phyloP scores from a whole-genome alignment of 2,797 vertebrate genomes.

The Danio kyathit region DNA sequence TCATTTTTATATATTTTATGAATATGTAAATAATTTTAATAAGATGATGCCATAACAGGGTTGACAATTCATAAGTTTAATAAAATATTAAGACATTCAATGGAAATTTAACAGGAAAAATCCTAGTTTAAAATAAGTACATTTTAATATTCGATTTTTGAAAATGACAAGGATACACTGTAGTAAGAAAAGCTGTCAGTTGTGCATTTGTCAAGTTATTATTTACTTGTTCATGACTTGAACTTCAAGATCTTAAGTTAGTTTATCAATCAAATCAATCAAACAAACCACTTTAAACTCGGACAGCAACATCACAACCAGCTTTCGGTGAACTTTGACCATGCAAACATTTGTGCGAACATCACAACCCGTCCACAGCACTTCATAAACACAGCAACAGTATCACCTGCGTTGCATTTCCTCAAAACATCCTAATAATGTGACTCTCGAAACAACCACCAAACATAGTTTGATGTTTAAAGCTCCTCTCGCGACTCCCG shows the following conservation, averaged over 20 bases:
- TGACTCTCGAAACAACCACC: neutral
- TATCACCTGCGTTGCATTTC: neutral
- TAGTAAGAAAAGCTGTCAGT: neutral
- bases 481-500: neutral
- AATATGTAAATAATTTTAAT: neutral
- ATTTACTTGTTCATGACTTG: neutral
- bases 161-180: neutral
- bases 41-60: neutral
- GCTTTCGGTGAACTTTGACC: slow-evolving; percentile 13
- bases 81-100: neutral
- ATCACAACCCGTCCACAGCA: neutral
- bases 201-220: neutral
- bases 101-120: neutral
- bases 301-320: neutral
- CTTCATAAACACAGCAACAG: neutral
- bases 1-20: neutral
- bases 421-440: neutral
- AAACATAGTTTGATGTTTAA: neutral
- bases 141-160: neutral
- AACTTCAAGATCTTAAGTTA: neutral
- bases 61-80: neutral
- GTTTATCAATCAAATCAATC: neutral
- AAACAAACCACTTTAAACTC: neutral
- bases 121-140: neutral
- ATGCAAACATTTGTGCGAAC: neutral